A percentile compares a stretch with the other conserved stretches of the same genome.
phyloP scores from a whole-genome alignment of 2,888 invertebrate species.

The Mellilla xanthometata region DNA sequence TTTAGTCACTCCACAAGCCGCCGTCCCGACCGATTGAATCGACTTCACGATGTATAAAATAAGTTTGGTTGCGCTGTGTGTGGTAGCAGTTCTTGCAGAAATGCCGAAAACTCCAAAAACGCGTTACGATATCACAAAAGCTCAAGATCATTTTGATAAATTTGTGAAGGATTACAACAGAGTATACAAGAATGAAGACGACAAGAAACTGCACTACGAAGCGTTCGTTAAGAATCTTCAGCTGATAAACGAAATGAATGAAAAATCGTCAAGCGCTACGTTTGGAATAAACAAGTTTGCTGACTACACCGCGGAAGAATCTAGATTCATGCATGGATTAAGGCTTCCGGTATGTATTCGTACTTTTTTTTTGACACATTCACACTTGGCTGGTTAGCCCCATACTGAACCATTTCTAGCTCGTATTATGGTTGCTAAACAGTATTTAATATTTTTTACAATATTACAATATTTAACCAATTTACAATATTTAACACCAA shows the following conservation, averaged over 20 bases:
- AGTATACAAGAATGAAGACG: not conserved
- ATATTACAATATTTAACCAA: too few species aligned
- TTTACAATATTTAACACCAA: too few species aligned
- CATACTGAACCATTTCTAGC: too few species aligned
- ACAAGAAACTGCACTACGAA: not conserved
- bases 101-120: not conserved
- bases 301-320: constrained; percentile 45
- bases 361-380: too few species aligned
- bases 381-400: too few species aligned
- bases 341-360: not conserved
- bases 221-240: not conserved
- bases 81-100: too few species aligned
- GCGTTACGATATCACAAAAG: not conserved
- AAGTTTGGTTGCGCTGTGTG: constrained; percentile 2
- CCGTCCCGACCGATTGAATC: too few species aligned
- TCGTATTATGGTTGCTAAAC: too few species aligned
- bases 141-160: not conserved
- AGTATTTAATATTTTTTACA: too few species aligned
- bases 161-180: not conserved
- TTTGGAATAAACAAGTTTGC: constrained; percentile 48
- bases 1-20: too few species aligned
- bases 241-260: not conserved
- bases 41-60: not conserved
- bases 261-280: not conserved
- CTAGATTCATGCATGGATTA: constrained; percentile 29